These are phyloP conservation scores for Pygathrix nemaeus DNA, from an alignment of 2,113 vertebrate genomes.

Conservation along the genomic window DNA sequence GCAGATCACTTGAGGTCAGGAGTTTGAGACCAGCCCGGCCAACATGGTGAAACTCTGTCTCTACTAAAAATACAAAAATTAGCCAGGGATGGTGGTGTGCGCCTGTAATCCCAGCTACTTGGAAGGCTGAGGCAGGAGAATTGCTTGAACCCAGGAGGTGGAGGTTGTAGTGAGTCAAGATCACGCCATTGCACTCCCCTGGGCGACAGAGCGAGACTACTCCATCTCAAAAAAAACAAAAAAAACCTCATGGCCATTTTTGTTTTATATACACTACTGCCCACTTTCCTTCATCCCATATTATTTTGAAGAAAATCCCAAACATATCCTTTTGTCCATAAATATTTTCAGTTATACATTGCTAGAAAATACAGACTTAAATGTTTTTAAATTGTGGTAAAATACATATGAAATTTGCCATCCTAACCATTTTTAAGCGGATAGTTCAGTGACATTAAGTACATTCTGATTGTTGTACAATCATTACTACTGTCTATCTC, in stretches of 20 bases:
- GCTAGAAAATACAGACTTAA: constrained; percentile 5
- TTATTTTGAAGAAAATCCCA: constrained; percentile 29
- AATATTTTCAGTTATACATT: background rate
- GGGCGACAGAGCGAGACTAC: no score
- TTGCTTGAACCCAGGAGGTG: no score
- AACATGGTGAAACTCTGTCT: no score
- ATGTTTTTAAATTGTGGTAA: background rate
- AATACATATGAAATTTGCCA: background rate
- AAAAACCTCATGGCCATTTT: background rate
- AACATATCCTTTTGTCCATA: background rate
- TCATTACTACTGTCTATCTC: background rate
- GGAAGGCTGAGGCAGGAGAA: no score
- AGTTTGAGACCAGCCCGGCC: no score
- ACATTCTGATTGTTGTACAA: background rate
- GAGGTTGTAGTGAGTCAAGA: no score
- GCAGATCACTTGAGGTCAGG: no score
- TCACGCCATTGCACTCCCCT: no score
- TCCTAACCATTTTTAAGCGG: background rate
- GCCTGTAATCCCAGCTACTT: no score
- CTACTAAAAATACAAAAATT: no score
- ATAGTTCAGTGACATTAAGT: background rate
- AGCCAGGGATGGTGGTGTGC: no score
- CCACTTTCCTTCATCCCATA: background rate
- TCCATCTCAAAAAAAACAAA: no score
- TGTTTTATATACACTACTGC: background rate